These are phyloP conservation scores for Cyclopterus lumpus DNA, from an alignment of 2,797 vertebrate species.

Conservation along the genomic window DNA sequence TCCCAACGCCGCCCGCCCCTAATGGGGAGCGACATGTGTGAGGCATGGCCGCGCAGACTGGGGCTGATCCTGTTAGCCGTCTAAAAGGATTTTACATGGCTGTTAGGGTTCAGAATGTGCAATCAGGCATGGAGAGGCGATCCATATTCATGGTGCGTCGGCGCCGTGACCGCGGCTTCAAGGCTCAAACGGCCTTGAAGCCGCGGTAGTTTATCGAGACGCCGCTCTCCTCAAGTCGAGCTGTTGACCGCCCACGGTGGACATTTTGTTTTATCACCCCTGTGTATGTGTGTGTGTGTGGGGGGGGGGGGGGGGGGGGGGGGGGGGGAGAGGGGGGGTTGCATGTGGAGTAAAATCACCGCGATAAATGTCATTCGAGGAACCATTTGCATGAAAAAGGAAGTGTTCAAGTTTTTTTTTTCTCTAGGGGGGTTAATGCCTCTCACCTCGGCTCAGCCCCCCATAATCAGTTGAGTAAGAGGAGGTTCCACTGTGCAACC, in stretches of 20 bases:
- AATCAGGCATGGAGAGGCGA: constrained; percentile 73
- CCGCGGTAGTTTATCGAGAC: constrained; percentile 82
- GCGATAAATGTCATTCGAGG: constrained; percentile 78
- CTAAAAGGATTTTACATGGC: constrained; percentile 85
- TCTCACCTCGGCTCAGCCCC: constrained; percentile 2
- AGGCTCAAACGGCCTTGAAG: too few relatives aligned
- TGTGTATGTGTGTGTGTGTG: constrained; percentile 11
- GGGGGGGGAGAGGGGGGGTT: constrained; percentile 28
- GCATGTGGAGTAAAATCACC: constrained; percentile 59
- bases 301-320: background rate
- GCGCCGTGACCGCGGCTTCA: constrained; percentile 54
- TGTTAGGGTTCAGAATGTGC: constrained; percentile 80
- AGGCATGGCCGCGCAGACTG: constrained; percentile 51
- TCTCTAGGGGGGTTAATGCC: constrained; percentile 2
- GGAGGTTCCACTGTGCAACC: constrained; percentile 31
- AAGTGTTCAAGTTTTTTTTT: background rate
- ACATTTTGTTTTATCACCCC: constrained; percentile 78
- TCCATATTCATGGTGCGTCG: constrained; percentile 83
- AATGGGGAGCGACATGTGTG: constrained; percentile 70
- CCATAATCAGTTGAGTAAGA: constrained; percentile 55
- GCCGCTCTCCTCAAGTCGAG: constrained; percentile 72
- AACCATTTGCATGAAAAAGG: constrained; percentile 78
- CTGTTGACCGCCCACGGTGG: constrained; percentile 70
- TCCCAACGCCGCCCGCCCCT: background rate
- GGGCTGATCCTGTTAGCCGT: constrained; percentile 83